Conservation (phyloP, 2,113 vertebrate genomes). For the rat (Rattus norvegicus) region GRCr8 NC_086038.1:41695001-41695500, state of each 20-base stretch:
- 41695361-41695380: background rate
- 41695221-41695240: background rate
- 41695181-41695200: conserved; percentile 13
- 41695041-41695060: background rate
- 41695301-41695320: background rate
- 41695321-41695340: background rate
- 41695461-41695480: background rate
- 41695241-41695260: background rate
- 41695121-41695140: background rate
- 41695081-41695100: background rate
- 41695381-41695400: background rate
- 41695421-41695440: background rate
- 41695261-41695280: background rate
- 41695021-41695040: background rate
- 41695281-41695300: background rate
- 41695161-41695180: conserved; percentile 22
- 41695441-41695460: background rate
- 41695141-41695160: background rate
- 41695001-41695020: background rate
- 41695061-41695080: background rate
- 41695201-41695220: background rate
- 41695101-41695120: background rate
- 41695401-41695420: background rate
- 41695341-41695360: background rate
- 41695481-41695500: background rate